Base-by-base conservation (phyloP, 2,888 invertebrate species). In the Idaea aversata region DNA sequence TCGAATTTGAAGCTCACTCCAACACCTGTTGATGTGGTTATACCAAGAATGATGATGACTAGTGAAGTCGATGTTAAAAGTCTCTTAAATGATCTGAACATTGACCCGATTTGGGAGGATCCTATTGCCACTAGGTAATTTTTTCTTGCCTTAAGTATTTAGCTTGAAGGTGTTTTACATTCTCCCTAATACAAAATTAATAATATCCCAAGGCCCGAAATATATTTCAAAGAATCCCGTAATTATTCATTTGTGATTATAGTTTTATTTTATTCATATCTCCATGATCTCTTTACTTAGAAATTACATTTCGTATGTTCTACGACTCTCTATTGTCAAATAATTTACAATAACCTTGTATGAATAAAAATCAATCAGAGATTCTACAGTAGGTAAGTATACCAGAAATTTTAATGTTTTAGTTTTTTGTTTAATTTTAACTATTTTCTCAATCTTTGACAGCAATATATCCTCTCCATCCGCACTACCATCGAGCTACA, bases 11-110 rank as follows among this genome's bases (percentile, higher is more conserved):
- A 74, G 36, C 68, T 72, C 66, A 83, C 77, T 70, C 16, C 69
- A 47, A 65, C 76, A 6, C 80, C 84, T 0, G 64, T 84, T 3
- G 77, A 81, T 4, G 66, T 84, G 1, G 77, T 75, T 1, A 70
- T 84, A 13, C 84, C 84, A 1, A 76, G 69, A 63, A 74, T 83
- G 16, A 59, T 62, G 3, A 47, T 83, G 61, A 69, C 73, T 0
- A 74, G 79, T 0, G 80, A 79, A 61, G 73, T 76, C 38, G 76
- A 84, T 60, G 68, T 69, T 4, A 75, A 70, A 34, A 67, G 64
- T 0, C 61, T 74, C 3, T 63, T 83, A 25, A 76, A 78, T 38
- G 76, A 76, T 4, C 36, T 78, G 4, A 80, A 78, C 5, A 47
- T 80, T 15, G 59, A 57, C 4, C 63, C 65, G 15, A 62, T 80